Conservation (phyloP, 2,113 vertebrate species). For the Cathartes aura region DNA sequence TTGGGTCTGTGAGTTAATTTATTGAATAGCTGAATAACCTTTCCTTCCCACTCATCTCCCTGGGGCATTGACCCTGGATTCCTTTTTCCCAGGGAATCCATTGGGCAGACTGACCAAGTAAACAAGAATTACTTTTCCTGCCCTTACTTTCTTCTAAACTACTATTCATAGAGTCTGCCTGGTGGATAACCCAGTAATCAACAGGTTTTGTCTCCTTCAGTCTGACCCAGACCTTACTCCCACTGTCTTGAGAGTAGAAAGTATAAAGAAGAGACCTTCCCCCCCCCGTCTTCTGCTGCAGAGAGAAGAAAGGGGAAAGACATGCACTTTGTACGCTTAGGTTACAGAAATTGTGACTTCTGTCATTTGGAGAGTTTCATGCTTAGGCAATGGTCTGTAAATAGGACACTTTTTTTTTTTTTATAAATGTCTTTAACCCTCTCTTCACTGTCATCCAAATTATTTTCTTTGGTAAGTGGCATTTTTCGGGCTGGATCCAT, state of each 20-base stretch:
- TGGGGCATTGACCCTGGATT: not conserved
- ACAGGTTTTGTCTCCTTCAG: not conserved
- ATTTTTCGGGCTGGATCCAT: not conserved
- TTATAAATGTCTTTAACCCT: conserved; percentile 72
- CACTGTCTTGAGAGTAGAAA: not conserved
- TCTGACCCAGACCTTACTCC: not conserved
- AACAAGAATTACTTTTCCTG: not conserved
- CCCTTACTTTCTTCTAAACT: not conserved
- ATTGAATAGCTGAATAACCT: not conserved
- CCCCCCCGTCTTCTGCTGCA: not conserved
- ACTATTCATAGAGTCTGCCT: not conserved
- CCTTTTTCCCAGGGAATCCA: not conserved
- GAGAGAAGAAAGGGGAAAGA: conserved; percentile 45
- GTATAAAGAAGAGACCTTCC: not conserved
- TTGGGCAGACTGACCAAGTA: not conserved
- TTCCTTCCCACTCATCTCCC: not conserved
- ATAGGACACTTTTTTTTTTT: conserved; percentile 40
- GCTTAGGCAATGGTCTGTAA: conserved; percentile 66
- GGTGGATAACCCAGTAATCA: not conserved
- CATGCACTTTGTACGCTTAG: conserved; percentile 64
- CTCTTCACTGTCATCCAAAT: conserved; percentile 10
- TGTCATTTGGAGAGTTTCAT: conserved; percentile 34
- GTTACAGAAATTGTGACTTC: conserved; percentile 41
- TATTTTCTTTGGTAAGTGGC: not conserved
- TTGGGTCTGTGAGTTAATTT: not conserved